These are phyloP conservation scores for Diarsia mendica DNA, from an alignment of 2,888 invertebrate genomes.

Conservation along the genomic window DNA sequence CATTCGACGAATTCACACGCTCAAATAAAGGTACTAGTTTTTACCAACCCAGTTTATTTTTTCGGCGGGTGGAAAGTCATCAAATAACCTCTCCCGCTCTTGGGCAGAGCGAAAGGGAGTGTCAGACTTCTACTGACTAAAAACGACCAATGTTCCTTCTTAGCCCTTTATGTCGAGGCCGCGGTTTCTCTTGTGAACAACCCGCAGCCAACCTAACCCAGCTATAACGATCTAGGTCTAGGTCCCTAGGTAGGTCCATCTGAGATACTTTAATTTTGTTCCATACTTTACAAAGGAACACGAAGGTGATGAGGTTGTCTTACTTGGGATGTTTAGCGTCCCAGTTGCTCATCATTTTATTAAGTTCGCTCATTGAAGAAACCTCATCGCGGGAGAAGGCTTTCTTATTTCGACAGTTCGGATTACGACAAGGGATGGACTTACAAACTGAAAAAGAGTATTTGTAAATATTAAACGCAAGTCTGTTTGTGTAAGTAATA, in stretches of 20 bases:
- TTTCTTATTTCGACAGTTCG: constrained; percentile 18
- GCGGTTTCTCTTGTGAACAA: too few species aligned
- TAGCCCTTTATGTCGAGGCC: too few species aligned
- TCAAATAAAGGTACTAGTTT: too few species aligned
- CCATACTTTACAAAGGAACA: background rate
- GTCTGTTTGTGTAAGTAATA: background rate
- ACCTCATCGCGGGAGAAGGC: background rate
- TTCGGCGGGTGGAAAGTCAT: too few species aligned
- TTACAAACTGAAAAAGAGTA: constrained; percentile 30
- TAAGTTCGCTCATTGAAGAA: constrained; percentile 43
- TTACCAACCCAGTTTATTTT: background rate
- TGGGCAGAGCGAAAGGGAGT: too few species aligned
- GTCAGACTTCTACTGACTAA: too few species aligned
- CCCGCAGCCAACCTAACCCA: too few species aligned
- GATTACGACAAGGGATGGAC: constrained; percentile 12
- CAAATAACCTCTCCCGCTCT: too few species aligned
- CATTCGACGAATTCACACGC: too few species aligned
- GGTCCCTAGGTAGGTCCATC: background rate
- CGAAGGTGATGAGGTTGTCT: constrained; percentile 16
- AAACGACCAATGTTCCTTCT: too few species aligned
- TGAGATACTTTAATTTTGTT: background rate
- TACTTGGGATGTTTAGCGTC: constrained; percentile 73
- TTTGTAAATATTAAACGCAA: background rate
- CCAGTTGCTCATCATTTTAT: constrained; percentile 68
- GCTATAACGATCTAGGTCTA: background rate